Evolutionary conservation across 1,140 invertebrate species (phyloP).

Genomic region (Pseudomyrmex gracilis): DNA sequence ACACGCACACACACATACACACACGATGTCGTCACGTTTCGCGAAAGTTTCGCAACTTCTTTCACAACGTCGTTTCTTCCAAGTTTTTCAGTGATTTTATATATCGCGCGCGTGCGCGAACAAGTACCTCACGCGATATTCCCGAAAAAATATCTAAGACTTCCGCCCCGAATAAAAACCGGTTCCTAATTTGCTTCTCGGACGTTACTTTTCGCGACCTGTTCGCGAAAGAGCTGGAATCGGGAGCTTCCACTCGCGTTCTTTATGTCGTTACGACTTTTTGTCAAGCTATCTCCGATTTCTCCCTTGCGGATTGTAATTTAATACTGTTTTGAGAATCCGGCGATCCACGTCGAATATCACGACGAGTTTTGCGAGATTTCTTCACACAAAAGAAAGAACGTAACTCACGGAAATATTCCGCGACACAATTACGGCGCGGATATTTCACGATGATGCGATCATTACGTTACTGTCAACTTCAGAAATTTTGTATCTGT

Average conservation of each 20-base stretch:
- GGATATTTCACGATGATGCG: neutral
- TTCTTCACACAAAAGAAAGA: too few species aligned
- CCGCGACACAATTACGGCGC: neutral
- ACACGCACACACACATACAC: too few species aligned
- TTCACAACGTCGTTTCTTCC: slow-evolving; percentile 10
- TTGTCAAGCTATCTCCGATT: slow-evolving; percentile 39
- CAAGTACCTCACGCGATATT: slow-evolving; percentile 6
- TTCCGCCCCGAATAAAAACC: neutral
- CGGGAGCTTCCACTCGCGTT: slow-evolving; percentile 14
- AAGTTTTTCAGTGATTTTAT: slow-evolving; percentile 42
- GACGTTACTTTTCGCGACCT: neutral
- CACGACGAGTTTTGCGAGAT: slow-evolving; percentile 8
- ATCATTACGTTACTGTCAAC: neutral
- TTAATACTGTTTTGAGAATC: slow-evolving; percentile 51
- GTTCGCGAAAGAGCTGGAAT: slow-evolving; percentile 11
- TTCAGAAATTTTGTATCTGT: neutral
- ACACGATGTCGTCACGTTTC: neutral
- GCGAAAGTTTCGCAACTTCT: neutral
- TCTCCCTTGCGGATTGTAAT: slow-evolving; percentile 33
- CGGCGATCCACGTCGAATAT: neutral
- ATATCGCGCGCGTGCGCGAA: neutral
- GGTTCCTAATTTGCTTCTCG: slow-evolving; percentile 32
- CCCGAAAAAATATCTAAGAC: slow-evolving; percentile 8
- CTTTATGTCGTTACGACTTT: slow-evolving; percentile 1
- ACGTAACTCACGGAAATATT: too few species aligned